Percentiles rank a stretch among this genome's conserved stretches.
Evolutionary conservation across 2,797 vertebrate species (phyloP).

Genomic region (Numenius phaeopus): DNA sequence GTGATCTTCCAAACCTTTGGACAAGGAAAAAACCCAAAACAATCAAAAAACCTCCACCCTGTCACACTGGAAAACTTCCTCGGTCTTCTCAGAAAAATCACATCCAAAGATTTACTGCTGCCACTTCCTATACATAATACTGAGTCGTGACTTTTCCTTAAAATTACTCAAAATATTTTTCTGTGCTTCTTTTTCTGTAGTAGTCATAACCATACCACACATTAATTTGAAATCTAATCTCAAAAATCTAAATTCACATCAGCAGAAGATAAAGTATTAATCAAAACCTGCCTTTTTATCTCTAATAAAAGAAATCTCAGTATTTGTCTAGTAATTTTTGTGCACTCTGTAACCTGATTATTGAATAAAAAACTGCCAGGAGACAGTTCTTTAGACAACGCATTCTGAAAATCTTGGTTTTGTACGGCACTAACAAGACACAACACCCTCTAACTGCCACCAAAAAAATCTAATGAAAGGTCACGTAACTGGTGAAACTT

Average conservation of each 20-base stretch:
- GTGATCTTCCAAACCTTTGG: not conserved
- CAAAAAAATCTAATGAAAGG: not conserved
- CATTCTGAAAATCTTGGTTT: not conserved
- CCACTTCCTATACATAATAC: not conserved
- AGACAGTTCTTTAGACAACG: not conserved
- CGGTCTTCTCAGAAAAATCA: not conserved
- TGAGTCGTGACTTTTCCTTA: not conserved
- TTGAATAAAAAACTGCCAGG: not conserved
- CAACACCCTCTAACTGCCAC: not conserved
- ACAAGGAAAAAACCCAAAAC: not conserved
- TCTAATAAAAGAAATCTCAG: not conserved
- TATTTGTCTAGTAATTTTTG: not conserved
- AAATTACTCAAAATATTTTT: not conserved
- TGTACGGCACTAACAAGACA: not conserved
- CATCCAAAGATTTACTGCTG: not conserved
- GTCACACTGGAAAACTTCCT: not conserved
- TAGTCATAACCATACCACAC: not conserved
- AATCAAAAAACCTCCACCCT: not conserved
- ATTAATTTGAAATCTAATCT: not conserved
- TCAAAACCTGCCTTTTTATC: not conserved
- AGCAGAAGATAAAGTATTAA: not conserved
- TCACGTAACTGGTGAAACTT: not conserved
- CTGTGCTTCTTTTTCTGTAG: not conserved
- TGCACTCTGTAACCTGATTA: not conserved
- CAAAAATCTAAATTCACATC: not conserved